Percentiles rank a stretch among this genome's conserved stretches.
Evolutionary conservation across 1,140 invertebrate species (phyloP).

Genomic region (Octopus sinensis): DNA sequence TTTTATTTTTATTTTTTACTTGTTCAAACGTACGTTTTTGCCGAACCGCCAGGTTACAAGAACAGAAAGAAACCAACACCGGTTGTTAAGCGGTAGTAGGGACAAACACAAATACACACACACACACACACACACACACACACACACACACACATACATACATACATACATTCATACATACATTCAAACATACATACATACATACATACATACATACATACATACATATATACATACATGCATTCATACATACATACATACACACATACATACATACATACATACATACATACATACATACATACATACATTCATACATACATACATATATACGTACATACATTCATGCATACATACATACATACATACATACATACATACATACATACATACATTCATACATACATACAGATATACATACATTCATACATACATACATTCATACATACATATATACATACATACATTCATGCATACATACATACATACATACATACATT

Average conservation of each 20-base stretch:
- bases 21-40: no score
- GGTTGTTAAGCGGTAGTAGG: no score
- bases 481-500: background rate
- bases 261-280: background rate
- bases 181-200: background rate
- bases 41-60: no score
- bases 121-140: slow-evolving; percentile 2
- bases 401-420: background rate
- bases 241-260: background rate
- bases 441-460: background rate
- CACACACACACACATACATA: background rate
- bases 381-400: background rate
- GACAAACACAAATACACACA: background rate
- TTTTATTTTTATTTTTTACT: no score
- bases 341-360: background rate
- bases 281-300: background rate
- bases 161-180: background rate
- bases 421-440: background rate
- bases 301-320: background rate
- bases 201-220: background rate
- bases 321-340: background rate
- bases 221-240: background rate
- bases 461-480: background rate
- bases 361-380: background rate
- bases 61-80: no score